These are phyloP conservation scores for Lampris megalopsis DNA, from an alignment of 2,113 vertebrate species.

Conservation along the genomic window DNA sequence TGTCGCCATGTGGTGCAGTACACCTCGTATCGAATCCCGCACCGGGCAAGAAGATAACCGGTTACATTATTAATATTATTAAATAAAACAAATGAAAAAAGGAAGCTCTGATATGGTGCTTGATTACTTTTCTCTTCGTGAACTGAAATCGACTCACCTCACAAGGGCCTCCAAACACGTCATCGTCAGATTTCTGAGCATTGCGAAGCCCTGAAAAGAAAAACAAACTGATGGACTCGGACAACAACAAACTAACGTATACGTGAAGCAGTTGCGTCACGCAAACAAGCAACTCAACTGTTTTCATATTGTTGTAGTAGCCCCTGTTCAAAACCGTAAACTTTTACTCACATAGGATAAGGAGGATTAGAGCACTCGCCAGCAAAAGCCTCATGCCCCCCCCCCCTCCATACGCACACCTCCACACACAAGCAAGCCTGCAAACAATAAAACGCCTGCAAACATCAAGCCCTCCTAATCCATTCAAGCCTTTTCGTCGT, in stretches of 20 bases:
- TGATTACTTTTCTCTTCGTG: not conserved
- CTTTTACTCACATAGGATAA: slow-evolving; percentile 66
- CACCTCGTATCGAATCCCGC: no score
- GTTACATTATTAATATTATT: no score
- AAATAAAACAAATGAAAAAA: no score
- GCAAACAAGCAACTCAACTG: slow-evolving; percentile 7
- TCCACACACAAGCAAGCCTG: slow-evolving; percentile 15
- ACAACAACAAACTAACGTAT: not conserved
- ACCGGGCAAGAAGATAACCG: no score
- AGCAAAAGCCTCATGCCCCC: slow-evolving; percentile 59
- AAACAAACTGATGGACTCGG: not conserved
- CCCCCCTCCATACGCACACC: not conserved
- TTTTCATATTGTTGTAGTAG: slow-evolving; percentile 19
- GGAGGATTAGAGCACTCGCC: slow-evolving; percentile 45
- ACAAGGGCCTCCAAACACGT: slow-evolving; percentile 33
- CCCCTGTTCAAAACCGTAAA: slow-evolving; percentile 26
- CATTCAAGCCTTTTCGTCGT: not conserved
- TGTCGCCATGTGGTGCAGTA: no score
- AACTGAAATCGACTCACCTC: slow-evolving; percentile 42
- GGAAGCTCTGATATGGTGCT: no score
- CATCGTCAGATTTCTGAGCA: slow-evolving; percentile 29
- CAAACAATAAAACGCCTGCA: slow-evolving; percentile 5
- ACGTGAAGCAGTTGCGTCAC: not conserved
- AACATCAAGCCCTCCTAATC: slow-evolving; percentile 13
- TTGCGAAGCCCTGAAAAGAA: slow-evolving; percentile 64